Conservation (phyloP, 2,113 vertebrate species). For the Sapayoa aenigma region DNA sequence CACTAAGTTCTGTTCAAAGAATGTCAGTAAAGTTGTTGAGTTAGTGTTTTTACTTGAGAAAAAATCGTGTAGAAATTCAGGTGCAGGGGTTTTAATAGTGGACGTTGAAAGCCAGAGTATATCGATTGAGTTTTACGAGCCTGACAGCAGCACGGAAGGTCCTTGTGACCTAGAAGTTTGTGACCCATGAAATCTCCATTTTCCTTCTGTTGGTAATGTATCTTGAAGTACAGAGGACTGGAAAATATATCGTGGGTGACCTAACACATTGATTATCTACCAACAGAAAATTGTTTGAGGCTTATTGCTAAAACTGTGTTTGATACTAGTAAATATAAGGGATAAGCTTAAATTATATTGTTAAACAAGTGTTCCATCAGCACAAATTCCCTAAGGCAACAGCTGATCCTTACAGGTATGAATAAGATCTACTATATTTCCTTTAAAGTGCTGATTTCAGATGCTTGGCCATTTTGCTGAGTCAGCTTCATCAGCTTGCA, state of each 20-base stretch:
- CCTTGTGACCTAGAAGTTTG: constrained; percentile 54
- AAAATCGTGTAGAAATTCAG: not conserved
- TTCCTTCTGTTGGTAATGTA: constrained; percentile 50
- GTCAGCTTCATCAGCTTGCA: not conserved
- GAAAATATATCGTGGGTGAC: not conserved
- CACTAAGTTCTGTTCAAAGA: not conserved
- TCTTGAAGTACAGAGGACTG: constrained; percentile 33
- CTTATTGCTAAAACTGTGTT: not conserved
- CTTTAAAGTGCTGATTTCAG: constrained; percentile 9
- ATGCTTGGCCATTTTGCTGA: not conserved
- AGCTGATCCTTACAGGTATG: not conserved
- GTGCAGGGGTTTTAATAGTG: constrained; percentile 22
- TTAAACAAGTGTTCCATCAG: not conserved
- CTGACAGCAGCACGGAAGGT: constrained; percentile 52
- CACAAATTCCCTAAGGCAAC: not conserved
- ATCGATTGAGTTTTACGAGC: constrained; percentile 33
- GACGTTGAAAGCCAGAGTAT: not conserved
- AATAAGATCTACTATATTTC: not conserved
- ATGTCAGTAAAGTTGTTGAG: not conserved
- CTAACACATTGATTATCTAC: not conserved
- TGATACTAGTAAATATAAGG: not conserved
- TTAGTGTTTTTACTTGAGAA: not conserved
- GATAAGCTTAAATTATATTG: not conserved
- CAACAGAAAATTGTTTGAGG: not conserved
- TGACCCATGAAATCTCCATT: constrained; percentile 68